Conservation (phyloP, 2,888 invertebrate genomes). For the Hemicrepidius hirtus region DNA sequence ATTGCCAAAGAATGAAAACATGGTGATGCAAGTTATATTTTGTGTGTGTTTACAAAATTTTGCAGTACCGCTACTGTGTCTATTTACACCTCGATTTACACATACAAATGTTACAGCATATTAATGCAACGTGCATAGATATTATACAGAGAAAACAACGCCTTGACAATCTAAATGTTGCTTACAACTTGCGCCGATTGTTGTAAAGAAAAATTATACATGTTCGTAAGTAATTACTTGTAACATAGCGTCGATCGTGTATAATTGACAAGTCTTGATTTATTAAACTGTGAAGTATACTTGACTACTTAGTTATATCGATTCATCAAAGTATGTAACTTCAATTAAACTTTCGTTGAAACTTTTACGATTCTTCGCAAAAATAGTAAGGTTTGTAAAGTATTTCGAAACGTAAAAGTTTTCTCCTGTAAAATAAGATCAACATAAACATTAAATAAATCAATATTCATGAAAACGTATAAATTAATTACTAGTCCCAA, state of each 20-base stretch:
- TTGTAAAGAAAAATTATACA: not conserved
- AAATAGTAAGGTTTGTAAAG: too few relatives aligned
- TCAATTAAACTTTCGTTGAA: too few relatives aligned
- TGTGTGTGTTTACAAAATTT: not conserved
- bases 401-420: too few relatives aligned
- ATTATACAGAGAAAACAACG: not conserved
- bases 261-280: not conserved
- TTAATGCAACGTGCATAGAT: not conserved
- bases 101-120: not conserved
- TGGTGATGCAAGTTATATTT: not conserved
- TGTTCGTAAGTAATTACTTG: slow-evolving; percentile 5
- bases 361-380: too few relatives aligned
- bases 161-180: not conserved
- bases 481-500: too few relatives aligned
- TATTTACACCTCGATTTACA: not conserved
- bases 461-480: too few relatives aligned
- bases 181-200: not conserved
- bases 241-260: not conserved
- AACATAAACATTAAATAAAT: too few relatives aligned
- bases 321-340: too few relatives aligned
- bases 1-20: too few relatives aligned
- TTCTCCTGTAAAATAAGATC: too few relatives aligned
- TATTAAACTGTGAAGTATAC: not conserved
- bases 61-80: not conserved
- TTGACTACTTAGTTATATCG: not conserved